Conservation (phyloP, 2,113 vertebrate species). For the Amia ocellicauda region DNA sequence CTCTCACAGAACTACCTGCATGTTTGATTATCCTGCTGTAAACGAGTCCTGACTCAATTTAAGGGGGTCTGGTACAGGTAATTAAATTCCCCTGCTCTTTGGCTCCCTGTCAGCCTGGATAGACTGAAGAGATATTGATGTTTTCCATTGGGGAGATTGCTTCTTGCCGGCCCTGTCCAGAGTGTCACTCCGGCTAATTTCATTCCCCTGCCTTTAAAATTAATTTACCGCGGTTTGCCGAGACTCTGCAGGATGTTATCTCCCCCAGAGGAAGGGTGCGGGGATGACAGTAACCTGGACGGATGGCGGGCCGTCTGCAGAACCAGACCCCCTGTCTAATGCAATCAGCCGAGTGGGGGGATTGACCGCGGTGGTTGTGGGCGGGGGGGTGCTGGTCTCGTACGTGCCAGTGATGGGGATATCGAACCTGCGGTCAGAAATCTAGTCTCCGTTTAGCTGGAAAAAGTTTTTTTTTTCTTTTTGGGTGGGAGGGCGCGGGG, state of each 20-base stretch:
- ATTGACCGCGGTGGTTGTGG: too few species aligned
- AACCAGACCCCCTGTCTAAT: neutral
- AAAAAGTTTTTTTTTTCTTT: too few species aligned
- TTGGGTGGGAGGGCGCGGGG: too few species aligned
- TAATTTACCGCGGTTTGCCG: conserved; percentile 13
- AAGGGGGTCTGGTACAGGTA: conserved; percentile 17
- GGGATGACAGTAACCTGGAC: neutral
- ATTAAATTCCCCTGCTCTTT: conserved; percentile 46
- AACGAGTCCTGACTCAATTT: conserved; percentile 6
- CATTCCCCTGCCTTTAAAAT: conserved; percentile 36
- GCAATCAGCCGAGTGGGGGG: neutral
- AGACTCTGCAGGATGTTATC: neutral
- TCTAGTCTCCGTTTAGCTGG: too few species aligned
- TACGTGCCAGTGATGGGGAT: too few species aligned
- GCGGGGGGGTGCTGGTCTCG: too few species aligned
- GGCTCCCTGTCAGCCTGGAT: conserved; percentile 32
- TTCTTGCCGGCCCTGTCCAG: conserved; percentile 35
- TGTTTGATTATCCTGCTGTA: conserved; percentile 6
- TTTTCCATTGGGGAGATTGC: conserved; percentile 44
- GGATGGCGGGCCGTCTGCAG: neutral
- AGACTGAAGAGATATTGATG: conserved; percentile 45
- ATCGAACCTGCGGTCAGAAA: too few species aligned
- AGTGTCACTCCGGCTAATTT: conserved; percentile 45
- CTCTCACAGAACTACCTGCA: neutral
- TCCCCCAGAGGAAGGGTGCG: conserved; percentile 13